Conservation (phyloP, 2,888 invertebrate species). For the Schizaphis graminum region DNA sequence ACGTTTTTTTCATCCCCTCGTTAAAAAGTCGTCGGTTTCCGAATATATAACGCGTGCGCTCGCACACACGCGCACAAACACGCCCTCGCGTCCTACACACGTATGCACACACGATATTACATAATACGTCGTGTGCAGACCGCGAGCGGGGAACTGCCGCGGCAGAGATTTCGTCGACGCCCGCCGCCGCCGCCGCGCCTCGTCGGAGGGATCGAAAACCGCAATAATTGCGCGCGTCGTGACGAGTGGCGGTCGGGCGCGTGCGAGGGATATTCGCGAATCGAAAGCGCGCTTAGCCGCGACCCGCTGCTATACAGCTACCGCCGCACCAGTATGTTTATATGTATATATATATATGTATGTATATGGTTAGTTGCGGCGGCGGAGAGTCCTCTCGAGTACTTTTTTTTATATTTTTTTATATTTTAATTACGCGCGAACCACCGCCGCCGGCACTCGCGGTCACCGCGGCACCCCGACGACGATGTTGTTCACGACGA, state of each 20-base stretch:
- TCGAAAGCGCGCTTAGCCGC: slow-evolving; percentile 31
- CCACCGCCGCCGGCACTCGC: not conserved
- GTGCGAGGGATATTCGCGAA: slow-evolving; percentile 34
- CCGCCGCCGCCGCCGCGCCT: not conserved
- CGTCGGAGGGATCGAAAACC: slow-evolving; percentile 45
- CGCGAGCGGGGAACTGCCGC: not conserved
- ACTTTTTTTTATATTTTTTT: not conserved
- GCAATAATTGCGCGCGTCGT: slow-evolving; percentile 45
- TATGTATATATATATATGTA: too few species aligned
- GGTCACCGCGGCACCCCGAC: not conserved
- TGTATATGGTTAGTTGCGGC: not conserved
- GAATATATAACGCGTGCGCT: not conserved
- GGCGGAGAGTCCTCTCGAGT: slow-evolving; percentile 38
- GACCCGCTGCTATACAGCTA: not conserved
- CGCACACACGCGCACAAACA: not conserved
- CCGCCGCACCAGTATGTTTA: not conserved
- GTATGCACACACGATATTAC: not conserved
- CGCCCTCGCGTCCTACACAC: not conserved
- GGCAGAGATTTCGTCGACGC: slow-evolving; percentile 32
- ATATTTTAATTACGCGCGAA: slow-evolving; percentile 37
- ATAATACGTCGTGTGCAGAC: not conserved
- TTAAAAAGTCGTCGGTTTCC: slow-evolving; percentile 54
- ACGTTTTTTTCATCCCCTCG: not conserved
- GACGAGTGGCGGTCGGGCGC: slow-evolving; percentile 12
- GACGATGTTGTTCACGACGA: too few species aligned